phyloP scores from a whole-genome alignment of 2,113 vertebrate species.

The Zeus faber region DNA sequence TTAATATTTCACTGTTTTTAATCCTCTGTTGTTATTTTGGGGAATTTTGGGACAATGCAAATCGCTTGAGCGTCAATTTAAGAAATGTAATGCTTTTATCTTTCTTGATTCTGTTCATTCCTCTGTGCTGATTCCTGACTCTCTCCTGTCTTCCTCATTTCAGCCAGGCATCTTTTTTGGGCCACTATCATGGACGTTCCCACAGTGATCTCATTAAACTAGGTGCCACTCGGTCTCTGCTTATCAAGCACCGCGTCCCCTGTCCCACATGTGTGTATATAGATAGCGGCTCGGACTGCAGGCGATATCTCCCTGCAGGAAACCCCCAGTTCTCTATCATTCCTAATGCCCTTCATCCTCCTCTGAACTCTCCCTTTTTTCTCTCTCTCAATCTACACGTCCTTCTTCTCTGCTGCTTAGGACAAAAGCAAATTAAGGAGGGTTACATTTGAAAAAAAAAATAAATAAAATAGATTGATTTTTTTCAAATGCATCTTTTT shows the following conservation, averaged over 20 bases:
- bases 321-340: no score
- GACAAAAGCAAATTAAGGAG: no score
- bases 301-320: conserved; percentile 10
- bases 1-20: no score
- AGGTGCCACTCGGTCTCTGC: conserved; percentile 35
- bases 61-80: no score
- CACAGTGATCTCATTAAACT: neutral
- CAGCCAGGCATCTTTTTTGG: conserved; percentile 12
- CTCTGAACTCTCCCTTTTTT: neutral
- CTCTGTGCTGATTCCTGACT: no score
- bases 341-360: neutral
- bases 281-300: conserved; percentile 36
- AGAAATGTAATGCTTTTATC: no score
- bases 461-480: no score
- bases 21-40: no score
- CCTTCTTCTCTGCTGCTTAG: conserved; percentile 4
- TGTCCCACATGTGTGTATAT: conserved; percentile 34
- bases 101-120: no score
- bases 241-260: conserved; percentile 40
- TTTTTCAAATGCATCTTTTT: no score
- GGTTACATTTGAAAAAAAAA: neutral
- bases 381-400: neutral
- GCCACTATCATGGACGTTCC: conserved; percentile 18
- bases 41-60: no score
- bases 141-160: no score